Percentiles rank a stretch among this genome's conserved stretches.
phyloP scores from a whole-genome alignment of 92 coral and sea anemone genomes.

The Bergia sp. region DNA sequence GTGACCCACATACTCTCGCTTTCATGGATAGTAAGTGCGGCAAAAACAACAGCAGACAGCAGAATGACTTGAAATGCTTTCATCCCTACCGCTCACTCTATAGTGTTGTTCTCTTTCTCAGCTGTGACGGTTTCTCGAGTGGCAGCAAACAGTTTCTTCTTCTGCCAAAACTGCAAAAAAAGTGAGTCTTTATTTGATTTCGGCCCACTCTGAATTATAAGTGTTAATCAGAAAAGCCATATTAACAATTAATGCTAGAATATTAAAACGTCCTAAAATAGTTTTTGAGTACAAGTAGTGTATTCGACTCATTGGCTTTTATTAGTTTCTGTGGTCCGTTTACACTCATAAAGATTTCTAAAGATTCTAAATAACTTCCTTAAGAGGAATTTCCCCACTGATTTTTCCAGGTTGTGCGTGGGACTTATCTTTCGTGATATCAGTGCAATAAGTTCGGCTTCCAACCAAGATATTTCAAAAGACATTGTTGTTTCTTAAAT shows the following conservation, averaged over 20 bases:
- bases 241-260: constrained; percentile 26
- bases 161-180: neutral
- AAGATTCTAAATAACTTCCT: neutral
- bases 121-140: neutral
- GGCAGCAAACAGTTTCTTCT: neutral
- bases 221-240: neutral
- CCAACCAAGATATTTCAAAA: neutral
- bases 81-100: neutral
- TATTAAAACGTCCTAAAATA: neutral
- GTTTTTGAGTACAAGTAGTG: neutral
- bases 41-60: neutral
- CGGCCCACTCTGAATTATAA: neutral
- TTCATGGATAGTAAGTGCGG: neutral
- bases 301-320: neutral
- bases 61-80: neutral
- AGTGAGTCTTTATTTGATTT: neutral
- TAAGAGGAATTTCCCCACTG: neutral
- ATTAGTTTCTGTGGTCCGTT: neutral
- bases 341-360: neutral
- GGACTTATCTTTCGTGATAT: neutral
- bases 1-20: constrained; percentile 24
- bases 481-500: too few relatives aligned
- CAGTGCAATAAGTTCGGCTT: neutral
- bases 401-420: neutral
- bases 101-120: neutral